A percentile compares a stretch with the other conserved stretches of the same genome.
These are phyloP conservation scores for Hyles vespertilio DNA, from an alignment of 1,140 invertebrate species.

Conservation along the genomic window DNA sequence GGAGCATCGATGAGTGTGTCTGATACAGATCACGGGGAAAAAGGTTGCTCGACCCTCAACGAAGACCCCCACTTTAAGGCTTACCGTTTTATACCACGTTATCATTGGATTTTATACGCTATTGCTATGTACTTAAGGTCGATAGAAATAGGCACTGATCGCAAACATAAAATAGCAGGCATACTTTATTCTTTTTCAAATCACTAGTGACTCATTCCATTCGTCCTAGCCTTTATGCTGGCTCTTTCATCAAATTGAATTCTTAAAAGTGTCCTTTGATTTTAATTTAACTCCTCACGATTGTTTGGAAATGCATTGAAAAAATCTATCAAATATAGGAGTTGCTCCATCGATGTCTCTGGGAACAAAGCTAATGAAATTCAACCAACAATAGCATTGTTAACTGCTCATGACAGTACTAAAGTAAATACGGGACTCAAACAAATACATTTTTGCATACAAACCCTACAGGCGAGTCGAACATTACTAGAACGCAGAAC, in stretches of 20 bases:
- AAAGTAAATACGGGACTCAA: conserved; percentile 18
- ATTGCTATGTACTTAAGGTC: conserved; percentile 6
- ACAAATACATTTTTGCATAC: conserved; percentile 45
- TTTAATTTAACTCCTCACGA: conserved; percentile 36
- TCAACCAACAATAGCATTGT: conserved; percentile 15
- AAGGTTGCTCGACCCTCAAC: conserved; percentile 46
- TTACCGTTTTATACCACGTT: conserved; percentile 1
- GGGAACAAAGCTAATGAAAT: conserved; percentile 1
- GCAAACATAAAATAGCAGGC: conserved; percentile 18
- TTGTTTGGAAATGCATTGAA: not conserved
- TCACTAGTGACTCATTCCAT: conserved; percentile 54
- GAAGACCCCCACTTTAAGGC: conserved; percentile 25
- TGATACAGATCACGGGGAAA: conserved; percentile 60
- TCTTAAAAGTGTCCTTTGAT: conserved; percentile 35
- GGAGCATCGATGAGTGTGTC: conserved; percentile 53
- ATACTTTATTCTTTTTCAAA: conserved; percentile 49
- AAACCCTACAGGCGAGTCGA: conserved; percentile 26
- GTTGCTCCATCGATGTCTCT: not conserved
- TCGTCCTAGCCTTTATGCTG: conserved; percentile 38
- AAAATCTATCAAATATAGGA: not conserved
- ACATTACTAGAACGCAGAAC: conserved; percentile 35
- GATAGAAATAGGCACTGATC: conserved; percentile 2
- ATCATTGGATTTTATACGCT: conserved; percentile 28
- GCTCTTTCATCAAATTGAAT: conserved; percentile 40
- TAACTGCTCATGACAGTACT: conserved; percentile 2